phyloP scores from a whole-genome alignment of 2,113 vertebrate species.

The Diphyllodes magnificus region DNA sequence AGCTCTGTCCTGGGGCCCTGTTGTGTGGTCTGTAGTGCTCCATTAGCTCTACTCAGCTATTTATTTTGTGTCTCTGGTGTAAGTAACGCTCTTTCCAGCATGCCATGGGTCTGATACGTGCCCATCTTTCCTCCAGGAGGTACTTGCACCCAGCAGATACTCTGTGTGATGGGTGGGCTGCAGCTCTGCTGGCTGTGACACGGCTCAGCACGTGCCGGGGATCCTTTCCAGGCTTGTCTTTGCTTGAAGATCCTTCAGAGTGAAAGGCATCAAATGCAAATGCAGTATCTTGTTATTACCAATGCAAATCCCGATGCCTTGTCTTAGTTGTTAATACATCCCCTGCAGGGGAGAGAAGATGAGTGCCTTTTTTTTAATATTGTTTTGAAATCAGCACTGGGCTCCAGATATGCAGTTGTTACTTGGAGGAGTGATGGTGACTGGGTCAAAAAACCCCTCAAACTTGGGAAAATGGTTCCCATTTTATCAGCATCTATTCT shows the following conservation, averaged over 20 bases:
- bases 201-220: accelerated
- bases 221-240: background rate
- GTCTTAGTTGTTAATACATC: background rate
- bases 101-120: accelerated
- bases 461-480: background rate
- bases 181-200: background rate
- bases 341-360: background rate
- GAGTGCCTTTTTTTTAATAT: background rate
- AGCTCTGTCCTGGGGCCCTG: background rate
- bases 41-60: background rate
- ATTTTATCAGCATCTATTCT: background rate
- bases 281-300: background rate
- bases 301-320: background rate
- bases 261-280: background rate
- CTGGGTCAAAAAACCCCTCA: background rate
- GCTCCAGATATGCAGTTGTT: background rate
- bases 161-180: background rate
- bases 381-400: background rate
- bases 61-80: background rate
- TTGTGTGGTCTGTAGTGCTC: background rate
- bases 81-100: accelerated
- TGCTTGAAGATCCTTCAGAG: background rate
- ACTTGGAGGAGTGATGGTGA: background rate
- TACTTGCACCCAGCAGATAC: background rate
- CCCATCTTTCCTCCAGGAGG: background rate